Evolutionary conservation across 1,140 invertebrate species (phyloP), one percentile per base, ranked within the genome.

Genomic region (Drosophila sulfurigaster): DNA sequence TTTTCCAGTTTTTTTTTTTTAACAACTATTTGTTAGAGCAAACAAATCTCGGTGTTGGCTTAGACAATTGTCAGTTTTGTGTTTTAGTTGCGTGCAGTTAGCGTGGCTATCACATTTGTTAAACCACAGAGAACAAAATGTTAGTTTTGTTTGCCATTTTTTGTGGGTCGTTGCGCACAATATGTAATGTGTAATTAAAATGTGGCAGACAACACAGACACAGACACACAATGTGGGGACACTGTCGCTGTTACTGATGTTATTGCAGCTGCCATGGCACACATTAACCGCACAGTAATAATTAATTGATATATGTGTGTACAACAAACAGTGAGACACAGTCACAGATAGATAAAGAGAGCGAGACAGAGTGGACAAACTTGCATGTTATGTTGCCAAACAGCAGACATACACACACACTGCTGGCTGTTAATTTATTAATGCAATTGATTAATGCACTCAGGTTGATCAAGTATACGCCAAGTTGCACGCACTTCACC

Each of bases 131-230:
- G 71, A 73, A 79, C 77, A 56, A 88, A 87, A 88, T 80, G 73
- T 77, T 88, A 88, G 83, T 78, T 78, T 68, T 71, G 60, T 59
- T 7, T 54, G 28, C 32, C 66, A 80, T 88, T 87, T 87, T 88
- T 78, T 56, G 78, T 68, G 69, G 62, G 16, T 63, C 60, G 78
- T 54, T 72, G 66, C 45, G 66, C 80, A 69, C 57, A 80, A 66
- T 60, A 57, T 83, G 87, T 87, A 83, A 83, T 81, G 67, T 89
- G 85, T 87, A 87, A 87, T 87, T 89, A 87, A 89, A 87, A 87
- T 79, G 80, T 78, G 83, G 77, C 83, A 75, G 85, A 71, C 77
- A 88, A 87, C 35, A 32, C 32, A 25, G 20, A 32, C 74, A 83
- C 68, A 75, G 80, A 87, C 35, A 32, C 32, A 32, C 74, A 83